Evolutionary conservation across 1,140 invertebrate genomes (phyloP).

Genomic region (Ditylenchus dipsaci): DNA sequence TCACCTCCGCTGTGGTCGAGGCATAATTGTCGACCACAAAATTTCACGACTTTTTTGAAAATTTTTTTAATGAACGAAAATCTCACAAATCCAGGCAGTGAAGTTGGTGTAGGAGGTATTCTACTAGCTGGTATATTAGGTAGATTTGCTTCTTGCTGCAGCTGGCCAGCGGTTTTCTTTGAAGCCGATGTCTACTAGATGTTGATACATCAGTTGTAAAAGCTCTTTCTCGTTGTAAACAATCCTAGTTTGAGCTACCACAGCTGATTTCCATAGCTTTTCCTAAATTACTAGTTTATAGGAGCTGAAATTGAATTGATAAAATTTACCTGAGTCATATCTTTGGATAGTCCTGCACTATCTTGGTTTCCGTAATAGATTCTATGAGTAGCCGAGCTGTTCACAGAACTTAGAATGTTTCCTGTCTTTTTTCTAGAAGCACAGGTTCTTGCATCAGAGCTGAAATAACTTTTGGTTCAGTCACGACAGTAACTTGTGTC

Average conservation of each 20-base stretch:
- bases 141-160: slow-evolving; percentile 47
- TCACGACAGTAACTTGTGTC: too few relatives aligned
- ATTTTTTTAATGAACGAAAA: too few relatives aligned
- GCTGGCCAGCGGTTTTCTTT: slow-evolving; percentile 33
- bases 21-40: too few relatives aligned
- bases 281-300: slow-evolving; percentile 38
- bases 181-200: slow-evolving; percentile 73
- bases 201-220: slow-evolving; percentile 82
- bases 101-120: slow-evolving; percentile 32
- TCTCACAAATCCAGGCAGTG: slow-evolving; percentile 35
- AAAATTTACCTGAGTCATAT: slow-evolving; percentile 50
- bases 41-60: too few relatives aligned
- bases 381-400: slow-evolving; percentile 85
- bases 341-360: slow-evolving; percentile 64
- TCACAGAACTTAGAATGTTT: slow-evolving; percentile 94
- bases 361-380: slow-evolving; percentile 80
- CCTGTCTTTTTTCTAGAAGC: slow-evolving; percentile 85
- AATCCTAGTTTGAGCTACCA: slow-evolving; percentile 89
- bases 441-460: slow-evolving; percentile 88
- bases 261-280: slow-evolving; percentile 66
- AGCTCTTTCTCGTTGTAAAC: slow-evolving; percentile 86
- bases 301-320: too few relatives aligned
- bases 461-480: slow-evolving; percentile 59
- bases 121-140: slow-evolving; percentile 40
- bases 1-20: too few relatives aligned